A percentile compares a stretch with the other conserved stretches of the same genome.
Evolutionary conservation across 2,113 vertebrate species (phyloP).

Genomic region (Phylloscopus whistleri): DNA sequence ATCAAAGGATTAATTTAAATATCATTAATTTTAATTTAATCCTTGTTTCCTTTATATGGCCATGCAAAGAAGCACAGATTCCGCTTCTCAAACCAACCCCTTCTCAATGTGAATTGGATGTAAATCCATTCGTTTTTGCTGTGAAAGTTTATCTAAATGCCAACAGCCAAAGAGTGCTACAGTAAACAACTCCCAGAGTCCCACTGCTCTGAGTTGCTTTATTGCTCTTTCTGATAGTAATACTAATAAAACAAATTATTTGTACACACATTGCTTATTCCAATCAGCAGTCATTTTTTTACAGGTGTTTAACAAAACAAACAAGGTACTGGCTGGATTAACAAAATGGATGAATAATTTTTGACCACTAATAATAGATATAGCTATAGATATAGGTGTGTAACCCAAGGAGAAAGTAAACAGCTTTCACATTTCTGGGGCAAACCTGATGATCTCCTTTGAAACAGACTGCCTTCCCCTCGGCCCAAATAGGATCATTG

Average conservation of each 20-base stretch:
- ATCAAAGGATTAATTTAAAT: not conserved
- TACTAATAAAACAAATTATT: not conserved
- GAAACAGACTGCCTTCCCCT: not conserved
- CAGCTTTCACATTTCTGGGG: not conserved
- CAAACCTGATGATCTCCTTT: not conserved
- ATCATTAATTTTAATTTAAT: not conserved
- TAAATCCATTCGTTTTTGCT: not conserved
- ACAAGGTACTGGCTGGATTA: not conserved
- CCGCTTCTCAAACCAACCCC: not conserved
- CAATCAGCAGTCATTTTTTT: not conserved
- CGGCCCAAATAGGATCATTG: not conserved
- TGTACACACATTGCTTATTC: not conserved
- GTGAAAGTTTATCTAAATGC: not conserved
- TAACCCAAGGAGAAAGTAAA: not conserved
- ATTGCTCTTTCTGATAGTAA: not conserved
- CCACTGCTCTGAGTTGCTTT: not conserved
- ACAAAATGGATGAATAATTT: not conserved
- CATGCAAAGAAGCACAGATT: not conserved
- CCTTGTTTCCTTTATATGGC: not conserved
- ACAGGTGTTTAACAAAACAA: not conserved
- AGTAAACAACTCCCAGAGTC: not conserved
- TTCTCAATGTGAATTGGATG: not conserved
- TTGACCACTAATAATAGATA: not conserved
- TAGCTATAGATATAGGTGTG: not conserved
- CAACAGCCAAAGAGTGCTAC: not conserved